Base-by-base conservation (phyloP, 2,888 invertebrate genomes). In the Hirtodrosophila duncani region DNA sequence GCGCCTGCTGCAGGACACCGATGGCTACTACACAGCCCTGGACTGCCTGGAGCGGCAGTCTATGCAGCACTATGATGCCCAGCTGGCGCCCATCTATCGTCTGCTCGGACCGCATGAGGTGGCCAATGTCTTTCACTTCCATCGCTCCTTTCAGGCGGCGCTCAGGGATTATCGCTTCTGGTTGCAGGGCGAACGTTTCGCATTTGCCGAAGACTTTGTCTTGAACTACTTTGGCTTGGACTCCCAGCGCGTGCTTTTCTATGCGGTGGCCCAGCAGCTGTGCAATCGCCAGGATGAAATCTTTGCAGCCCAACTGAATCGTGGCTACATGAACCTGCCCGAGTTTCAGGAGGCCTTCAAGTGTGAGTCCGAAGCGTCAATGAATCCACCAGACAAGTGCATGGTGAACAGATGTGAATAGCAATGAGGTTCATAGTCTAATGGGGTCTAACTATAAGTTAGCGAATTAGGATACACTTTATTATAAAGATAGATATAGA, bases 381-480 rank as follows among this genome's bases (percentile, higher is more conserved):
- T 85, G 85, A 84, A 84, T 79, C 85, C 85, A 0, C 24, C 63
- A 2, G 50, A 64, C 8, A 85, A 84, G 48, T 85, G 85, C 39
- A 81, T 85, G 82, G 10, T 57, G 0, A 70, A 67, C 10, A 31
- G 37, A 36, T 57, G 60, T 27, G 41, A 57, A 42, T 27, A 41
- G 13, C 5, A 33, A 8, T 16, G 11, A 14, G n/a, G 2, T 10
- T 14, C 1, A 14, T 8, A 14, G 3, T 20, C 6, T 20, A 27
- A n/a, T n/a, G n/a, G n/a, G n/a, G n/a, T n/a, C n/a, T n/a, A n/a
- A n/a, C n/a, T n/a, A n/a, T n/a, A n/a, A n/a, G n/a, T n/a, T n/a
- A n/a, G n/a, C n/a, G n/a, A n/a, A n/a, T n/a, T n/a, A n/a, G n/a
- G n/a, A n/a, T n/a, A n/a, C n/a, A n/a, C n/a, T n/a, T n/a, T n/a